phyloP scores from a whole-genome alignment of 2,113 vertebrate species.

The Ochotona curzoniae region DNA sequence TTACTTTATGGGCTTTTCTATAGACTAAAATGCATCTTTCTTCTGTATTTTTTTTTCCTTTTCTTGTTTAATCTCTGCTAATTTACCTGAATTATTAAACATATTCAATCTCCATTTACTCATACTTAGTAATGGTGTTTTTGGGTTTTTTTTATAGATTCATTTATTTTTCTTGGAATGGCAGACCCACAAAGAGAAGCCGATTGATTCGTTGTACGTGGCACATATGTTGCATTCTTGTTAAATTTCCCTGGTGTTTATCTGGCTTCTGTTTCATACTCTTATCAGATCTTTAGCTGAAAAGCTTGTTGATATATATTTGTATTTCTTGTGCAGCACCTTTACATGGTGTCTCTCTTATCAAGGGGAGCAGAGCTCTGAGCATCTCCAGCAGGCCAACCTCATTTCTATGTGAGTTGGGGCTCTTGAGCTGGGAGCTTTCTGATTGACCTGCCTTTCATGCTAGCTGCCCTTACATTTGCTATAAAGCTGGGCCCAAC shows the following conservation, averaged over 20 bases:
- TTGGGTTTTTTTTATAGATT: too few relatives aligned
- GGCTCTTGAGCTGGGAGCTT: not conserved
- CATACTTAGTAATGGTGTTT: not conserved
- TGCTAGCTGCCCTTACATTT: not conserved
- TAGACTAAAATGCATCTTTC: not conserved
- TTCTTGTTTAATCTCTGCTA: not conserved
- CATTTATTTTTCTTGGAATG: too few relatives aligned
- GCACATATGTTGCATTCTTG: too few relatives aligned
- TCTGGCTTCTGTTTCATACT: not conserved
- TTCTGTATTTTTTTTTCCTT: not conserved
- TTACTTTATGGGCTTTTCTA: not conserved
- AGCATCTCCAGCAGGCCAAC: slow-evolving; percentile 49
- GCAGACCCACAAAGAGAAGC: too few relatives aligned
- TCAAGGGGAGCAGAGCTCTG: slow-evolving; percentile 50
- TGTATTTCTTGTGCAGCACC: slow-evolving; percentile 45
- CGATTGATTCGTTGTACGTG: too few relatives aligned
- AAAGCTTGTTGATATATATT: slow-evolving; percentile 51
- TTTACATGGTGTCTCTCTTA: slow-evolving; percentile 54
- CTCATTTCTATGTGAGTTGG: slow-evolving; percentile 64
- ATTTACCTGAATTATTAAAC: not conserved
- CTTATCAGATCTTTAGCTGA: slow-evolving; percentile 7
- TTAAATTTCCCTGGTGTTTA: slow-evolving; percentile 37
- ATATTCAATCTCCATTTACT: not conserved
- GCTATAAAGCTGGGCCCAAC: not conserved
- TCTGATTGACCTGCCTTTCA: slow-evolving; percentile 27